Percentiles rank a stretch among this genome's conserved stretches.
phyloP scores from a whole-genome alignment of 2,797 vertebrate species.

The Sebastes hubbsi region DNA sequence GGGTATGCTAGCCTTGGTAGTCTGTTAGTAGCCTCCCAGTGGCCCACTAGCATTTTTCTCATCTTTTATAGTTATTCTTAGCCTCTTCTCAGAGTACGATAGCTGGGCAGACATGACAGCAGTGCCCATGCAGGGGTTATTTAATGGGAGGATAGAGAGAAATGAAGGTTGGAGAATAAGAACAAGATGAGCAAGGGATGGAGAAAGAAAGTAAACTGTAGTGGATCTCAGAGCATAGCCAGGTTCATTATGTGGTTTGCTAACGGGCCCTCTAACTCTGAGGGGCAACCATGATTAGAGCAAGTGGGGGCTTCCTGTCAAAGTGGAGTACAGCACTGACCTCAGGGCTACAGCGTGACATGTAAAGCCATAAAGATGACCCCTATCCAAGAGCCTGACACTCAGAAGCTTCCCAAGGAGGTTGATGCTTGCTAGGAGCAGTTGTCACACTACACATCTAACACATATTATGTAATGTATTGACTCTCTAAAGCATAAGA shows the following conservation, averaged over 20 bases:
- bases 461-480: not conserved
- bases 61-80: constrained; percentile 63
- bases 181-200: constrained; percentile 13
- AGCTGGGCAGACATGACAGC: constrained; percentile 45
- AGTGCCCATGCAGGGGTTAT: constrained; percentile 32
- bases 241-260: constrained; percentile 21
- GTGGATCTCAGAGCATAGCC: constrained; percentile 4
- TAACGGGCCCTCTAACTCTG: constrained; percentile 21
- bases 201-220: not conserved
- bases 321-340: constrained; percentile 32
- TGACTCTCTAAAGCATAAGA: not conserved
- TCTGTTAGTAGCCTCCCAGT: constrained; percentile 31
- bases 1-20: not conserved
- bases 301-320: constrained; percentile 17
- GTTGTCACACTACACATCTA: not conserved
- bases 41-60: constrained; percentile 34
- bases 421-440: not conserved
- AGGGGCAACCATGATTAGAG: not conserved
- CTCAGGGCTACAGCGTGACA: constrained; percentile 31
- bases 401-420: not conserved
- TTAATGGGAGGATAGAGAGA: constrained; percentile 19
- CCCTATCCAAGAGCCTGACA: constrained; percentile 7
- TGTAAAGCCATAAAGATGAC: constrained; percentile 32
- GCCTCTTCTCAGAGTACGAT: constrained; percentile 24
- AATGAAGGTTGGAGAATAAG: constrained; percentile 1